Evolutionary conservation across 2,888 invertebrate genomes (phyloP), one percentile per base, ranked within the genome.

Genomic region (Ennomos fuscantarius): DNA sequence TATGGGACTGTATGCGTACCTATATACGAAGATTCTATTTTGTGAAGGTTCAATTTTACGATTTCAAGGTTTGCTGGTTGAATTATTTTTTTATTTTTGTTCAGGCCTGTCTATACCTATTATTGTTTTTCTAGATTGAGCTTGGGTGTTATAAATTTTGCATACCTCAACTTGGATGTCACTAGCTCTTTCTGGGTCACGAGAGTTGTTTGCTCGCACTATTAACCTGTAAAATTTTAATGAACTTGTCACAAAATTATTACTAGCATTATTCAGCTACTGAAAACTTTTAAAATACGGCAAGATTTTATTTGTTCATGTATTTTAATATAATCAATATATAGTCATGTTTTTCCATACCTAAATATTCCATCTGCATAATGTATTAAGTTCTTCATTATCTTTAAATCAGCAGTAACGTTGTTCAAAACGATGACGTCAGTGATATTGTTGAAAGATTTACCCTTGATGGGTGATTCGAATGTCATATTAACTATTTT

Each of bases 391-490:
- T 94, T 93, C 76, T 94, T 92, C 78, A 95, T 94, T 0, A 96
- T 95, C 39, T 94, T 93, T 36, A 97, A 79, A 67, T 96, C 95
- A 0, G 96, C 97, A 0, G 95, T 95, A n/a, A 86, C 79, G 55
- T 94, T 93, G 72, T 96, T 94, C 1, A 97, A 74, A 0, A 93
- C 86, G 50, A 97, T 94, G 0, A 94, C 89, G 59, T 92, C 89
- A 9, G 89, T 87, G 0, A 93, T 79, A 52, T 93, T 93, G 50
- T 64, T 81, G 0, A 84, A 78, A 8, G 90, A 91, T 62, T 86
- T 87, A 0, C 85, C 79, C 47, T 86, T 88, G 8, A 92, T 90
- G 0, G 92, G 91, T 1, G 89, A 93, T 67, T 86, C 89, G 65
- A 94, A 95, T 8, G 92, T 93, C 49, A 93, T 90, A 64, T 94